Conservation (phyloP, 2,888 invertebrate species). For the Asteroscopus sphinx region DNA sequence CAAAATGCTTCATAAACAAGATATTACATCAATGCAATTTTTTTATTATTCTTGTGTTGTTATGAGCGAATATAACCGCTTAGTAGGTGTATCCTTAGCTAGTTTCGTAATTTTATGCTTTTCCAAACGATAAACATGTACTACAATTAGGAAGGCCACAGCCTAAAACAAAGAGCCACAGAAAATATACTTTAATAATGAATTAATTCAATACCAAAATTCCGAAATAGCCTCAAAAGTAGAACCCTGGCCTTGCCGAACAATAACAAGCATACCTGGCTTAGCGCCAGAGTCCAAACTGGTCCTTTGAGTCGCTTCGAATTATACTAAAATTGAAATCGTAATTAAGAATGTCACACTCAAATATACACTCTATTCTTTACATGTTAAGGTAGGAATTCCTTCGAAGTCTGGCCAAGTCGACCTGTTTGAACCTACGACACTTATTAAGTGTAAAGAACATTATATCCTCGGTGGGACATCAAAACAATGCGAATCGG, state of each 20-base stretch:
- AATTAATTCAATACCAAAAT: constrained; percentile 33
- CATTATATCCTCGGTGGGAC: constrained; percentile 54
- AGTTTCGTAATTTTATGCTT: no score
- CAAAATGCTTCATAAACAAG: neutral
- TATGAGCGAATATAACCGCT: no score
- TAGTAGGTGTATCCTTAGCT: no score
- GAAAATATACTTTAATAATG: constrained; percentile 14
- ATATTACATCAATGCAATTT: no score
- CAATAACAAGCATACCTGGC: constrained; percentile 44
- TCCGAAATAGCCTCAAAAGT: constrained; percentile 19
- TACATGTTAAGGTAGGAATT: constrained; percentile 17
- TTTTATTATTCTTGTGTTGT: neutral
- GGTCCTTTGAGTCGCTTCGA: constrained; percentile 47
- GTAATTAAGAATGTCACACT: constrained; percentile 47
- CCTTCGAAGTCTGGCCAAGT: constrained; percentile 3
- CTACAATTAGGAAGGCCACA: neutral
- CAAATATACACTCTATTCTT: constrained; percentile 17
- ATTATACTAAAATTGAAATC: constrained; percentile 60
- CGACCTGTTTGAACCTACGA: constrained; percentile 48
- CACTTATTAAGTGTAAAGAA: constrained; percentile 62
- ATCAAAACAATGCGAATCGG: constrained; percentile 57
- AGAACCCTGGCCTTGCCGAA: constrained; percentile 25
- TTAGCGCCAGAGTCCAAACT: constrained; percentile 34
- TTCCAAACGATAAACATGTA: no score
- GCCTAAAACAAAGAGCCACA: neutral